A percentile compares a stretch with the other conserved stretches of the same genome.
These are phyloP conservation scores for Athripsodes cinereus DNA, from an alignment of 2,888 invertebrate species.

Conservation along the genomic window DNA sequence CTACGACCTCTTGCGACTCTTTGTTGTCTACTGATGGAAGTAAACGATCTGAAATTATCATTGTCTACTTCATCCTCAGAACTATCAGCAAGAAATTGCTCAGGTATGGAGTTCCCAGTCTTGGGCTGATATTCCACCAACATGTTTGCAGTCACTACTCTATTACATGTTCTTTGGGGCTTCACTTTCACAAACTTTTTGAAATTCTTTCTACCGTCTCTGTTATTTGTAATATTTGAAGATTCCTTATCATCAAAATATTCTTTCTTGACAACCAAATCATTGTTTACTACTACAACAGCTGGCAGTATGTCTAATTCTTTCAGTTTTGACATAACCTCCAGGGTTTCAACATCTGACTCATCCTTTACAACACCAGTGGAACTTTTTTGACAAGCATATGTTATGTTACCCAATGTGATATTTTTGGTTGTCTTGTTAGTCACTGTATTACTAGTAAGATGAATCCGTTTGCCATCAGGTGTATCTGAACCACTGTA, in stretches of 20 bases:
- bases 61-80: conserved; percentile 17
- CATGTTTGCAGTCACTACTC: conserved; percentile 15
- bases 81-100: conserved; percentile 10
- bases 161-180: conserved; percentile 14
- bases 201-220: conserved; percentile 17
- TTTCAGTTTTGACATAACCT: conserved; percentile 9
- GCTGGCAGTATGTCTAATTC: conserved; percentile 15
- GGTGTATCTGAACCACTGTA: conserved; percentile 7
- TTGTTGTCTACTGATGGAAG: conserved; percentile 19
- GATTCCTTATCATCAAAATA: background rate
- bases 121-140: conserved; percentile 18
- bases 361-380: conserved; percentile 8
- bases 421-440: background rate
- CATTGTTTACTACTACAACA: conserved; percentile 14
- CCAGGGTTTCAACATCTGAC: background rate
- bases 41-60: conserved; percentile 1
- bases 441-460: background rate
- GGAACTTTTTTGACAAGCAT: conserved; percentile 13
- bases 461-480: conserved; percentile 6
- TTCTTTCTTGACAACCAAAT: conserved; percentile 6
- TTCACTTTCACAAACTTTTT: conserved; percentile 25
- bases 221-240: background rate
- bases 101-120: conserved; percentile 5
- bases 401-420: background rate
- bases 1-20: conserved; percentile 28